These are phyloP conservation scores for Oeneis ivallda DNA, from an alignment of 2,888 invertebrate genomes.

Conservation along the genomic window DNA sequence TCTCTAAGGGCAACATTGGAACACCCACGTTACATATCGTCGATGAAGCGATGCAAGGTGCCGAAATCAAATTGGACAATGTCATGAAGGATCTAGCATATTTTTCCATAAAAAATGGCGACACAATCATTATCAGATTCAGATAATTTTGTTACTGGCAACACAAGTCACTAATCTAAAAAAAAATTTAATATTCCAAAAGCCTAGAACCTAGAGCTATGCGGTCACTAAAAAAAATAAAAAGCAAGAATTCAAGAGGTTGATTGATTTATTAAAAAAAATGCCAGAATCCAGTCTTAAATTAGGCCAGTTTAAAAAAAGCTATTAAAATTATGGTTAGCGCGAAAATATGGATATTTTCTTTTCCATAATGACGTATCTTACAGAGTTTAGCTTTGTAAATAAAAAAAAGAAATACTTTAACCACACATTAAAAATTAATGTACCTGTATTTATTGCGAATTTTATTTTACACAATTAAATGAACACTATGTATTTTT, in stretches of 20 bases:
- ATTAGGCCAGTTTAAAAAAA: background rate
- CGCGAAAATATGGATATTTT: constrained; percentile 42
- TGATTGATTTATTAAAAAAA: background rate
- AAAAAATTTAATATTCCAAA: background rate
- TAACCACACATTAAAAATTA: constrained; percentile 50
- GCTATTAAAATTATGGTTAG: constrained; percentile 41
- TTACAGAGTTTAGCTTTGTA: constrained; percentile 61
- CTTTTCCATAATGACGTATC: constrained; percentile 36
- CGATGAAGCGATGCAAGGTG: constrained; percentile 82
- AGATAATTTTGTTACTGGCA: constrained; percentile 55
- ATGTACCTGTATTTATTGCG: constrained; percentile 71
- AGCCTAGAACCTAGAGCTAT: background rate
- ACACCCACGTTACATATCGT: constrained; percentile 74
- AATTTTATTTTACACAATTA: constrained; percentile 62
- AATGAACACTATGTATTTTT: constrained; percentile 72
- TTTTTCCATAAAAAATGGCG: constrained; percentile 92
- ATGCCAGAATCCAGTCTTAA: background rate
- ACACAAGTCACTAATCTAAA: constrained; percentile 41
- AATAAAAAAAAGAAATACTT: constrained; percentile 50
- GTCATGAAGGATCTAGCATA: constrained; percentile 90
- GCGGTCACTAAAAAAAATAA: background rate
- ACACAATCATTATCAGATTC: constrained; percentile 88
- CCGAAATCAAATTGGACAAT: constrained; percentile 90
- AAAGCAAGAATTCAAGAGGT: background rate
- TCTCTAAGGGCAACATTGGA: constrained; percentile 74